Evolutionary conservation across 2,113 vertebrate genomes (phyloP).

Genomic region (Otus sunia): DNA sequence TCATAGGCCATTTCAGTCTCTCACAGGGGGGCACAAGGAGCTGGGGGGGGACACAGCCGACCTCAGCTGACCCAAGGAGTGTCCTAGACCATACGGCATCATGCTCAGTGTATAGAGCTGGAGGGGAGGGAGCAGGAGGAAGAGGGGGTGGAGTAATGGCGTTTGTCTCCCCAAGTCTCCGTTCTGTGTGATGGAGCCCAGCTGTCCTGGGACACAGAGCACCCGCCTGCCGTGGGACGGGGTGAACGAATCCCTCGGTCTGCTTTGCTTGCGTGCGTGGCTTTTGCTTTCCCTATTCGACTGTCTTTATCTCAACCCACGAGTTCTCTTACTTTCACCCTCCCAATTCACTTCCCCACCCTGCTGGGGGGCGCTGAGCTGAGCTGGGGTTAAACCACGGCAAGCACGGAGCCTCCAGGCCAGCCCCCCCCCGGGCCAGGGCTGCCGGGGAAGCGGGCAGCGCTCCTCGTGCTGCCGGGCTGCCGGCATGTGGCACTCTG

Average conservation of each 20-base stretch:
- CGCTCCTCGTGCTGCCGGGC: rapidly evolving
- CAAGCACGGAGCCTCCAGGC: background rate
- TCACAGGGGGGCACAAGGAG: background rate
- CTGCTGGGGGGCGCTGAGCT: background rate
- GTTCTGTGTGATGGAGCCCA: too few relatives aligned
- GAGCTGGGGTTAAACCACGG: background rate
- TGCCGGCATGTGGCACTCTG: background rate
- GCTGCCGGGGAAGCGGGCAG: background rate
- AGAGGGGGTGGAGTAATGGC: too few relatives aligned
- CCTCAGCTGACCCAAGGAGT: background rate
- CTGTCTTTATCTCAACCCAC: background rate
- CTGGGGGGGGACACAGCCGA: background rate
- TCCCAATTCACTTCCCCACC: too few relatives aligned
- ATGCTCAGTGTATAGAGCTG: background rate
- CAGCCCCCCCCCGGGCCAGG: rapidly evolving
- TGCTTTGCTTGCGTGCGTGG: rapidly evolving
- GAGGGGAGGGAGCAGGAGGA: background rate
- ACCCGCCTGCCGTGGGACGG: background rate
- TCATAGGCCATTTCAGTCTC: too few relatives aligned
- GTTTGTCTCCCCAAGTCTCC: background rate
- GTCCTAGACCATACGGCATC: background rate
- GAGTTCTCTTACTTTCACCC: rapidly evolving
- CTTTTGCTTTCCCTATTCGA: background rate
- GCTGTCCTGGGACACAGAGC: too few relatives aligned
- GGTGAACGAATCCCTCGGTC: rapidly evolving